These are phyloP conservation scores for Maniola jurtina DNA, from an alignment of 1,140 invertebrate species.

Conservation along the genomic window DNA sequence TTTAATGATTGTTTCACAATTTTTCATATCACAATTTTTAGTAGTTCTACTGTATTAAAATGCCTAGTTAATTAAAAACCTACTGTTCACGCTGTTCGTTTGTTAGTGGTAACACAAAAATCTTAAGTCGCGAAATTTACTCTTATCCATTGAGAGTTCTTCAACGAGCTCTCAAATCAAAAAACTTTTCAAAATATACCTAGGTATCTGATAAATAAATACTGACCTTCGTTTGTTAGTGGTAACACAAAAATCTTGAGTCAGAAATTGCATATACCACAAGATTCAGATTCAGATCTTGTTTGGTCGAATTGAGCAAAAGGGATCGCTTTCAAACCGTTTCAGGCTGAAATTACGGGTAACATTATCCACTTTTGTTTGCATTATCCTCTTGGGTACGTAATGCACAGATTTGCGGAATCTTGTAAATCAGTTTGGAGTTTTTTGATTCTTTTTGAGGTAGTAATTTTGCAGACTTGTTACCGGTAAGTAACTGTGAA, in stretches of 20 bases:
- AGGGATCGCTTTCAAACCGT: conserved; percentile 23
- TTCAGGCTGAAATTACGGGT: conserved; percentile 22
- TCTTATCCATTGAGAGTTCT: no score
- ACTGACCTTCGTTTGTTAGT: no score
- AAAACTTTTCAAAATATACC: no score
- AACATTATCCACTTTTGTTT: conserved; percentile 35
- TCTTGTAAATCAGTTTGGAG: conserved; percentile 2
- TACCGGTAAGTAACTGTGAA: background rate
- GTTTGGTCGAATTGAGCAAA: conserved; percentile 33
- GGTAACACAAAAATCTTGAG: background rate
- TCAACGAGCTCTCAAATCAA: no score
- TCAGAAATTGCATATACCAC: background rate
- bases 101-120: no score
- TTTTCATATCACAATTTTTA: no score
- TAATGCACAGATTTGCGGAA: background rate
- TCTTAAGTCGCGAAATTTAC: no score
- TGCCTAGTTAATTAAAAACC: no score
- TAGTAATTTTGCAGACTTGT: background rate
- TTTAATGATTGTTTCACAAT: no score
- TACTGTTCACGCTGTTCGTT: no score
- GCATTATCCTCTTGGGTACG: conserved; percentile 29
- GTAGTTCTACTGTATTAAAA: no score
- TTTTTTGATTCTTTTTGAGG: background rate
- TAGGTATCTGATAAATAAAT: no score
- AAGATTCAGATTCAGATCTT: conserved; percentile 21